A percentile compares a stretch with the other conserved stretches of the same genome.
phyloP scores from a whole-genome alignment of 2,888 invertebrate genomes.

The Spisula solida region DNA sequence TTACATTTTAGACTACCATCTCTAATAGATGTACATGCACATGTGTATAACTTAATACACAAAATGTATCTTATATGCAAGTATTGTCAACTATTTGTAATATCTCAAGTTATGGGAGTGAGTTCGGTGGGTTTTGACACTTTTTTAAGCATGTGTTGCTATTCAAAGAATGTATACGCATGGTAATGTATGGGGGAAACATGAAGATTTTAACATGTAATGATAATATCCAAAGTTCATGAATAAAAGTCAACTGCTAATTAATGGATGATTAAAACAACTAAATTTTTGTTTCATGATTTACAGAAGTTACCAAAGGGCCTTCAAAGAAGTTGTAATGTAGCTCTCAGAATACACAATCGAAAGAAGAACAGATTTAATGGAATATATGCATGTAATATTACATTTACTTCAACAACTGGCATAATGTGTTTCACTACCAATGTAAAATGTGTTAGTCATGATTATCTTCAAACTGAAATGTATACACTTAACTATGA shows the following conservation, averaged over 20 bases:
- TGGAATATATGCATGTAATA: constrained; percentile 60
- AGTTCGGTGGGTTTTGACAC: too few species aligned
- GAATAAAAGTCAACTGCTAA: too few species aligned
- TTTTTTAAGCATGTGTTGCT: too few species aligned
- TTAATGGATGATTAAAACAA: too few species aligned
- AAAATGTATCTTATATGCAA: too few species aligned
- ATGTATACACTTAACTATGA: neutral
- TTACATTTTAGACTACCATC: neutral
- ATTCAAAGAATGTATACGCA: too few species aligned
- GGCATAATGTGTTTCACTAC: neutral
- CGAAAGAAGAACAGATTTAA: constrained; percentile 55
- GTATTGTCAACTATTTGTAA: too few species aligned
- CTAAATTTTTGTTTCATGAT: neutral
- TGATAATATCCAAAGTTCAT: too few species aligned
- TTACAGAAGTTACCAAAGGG: constrained; percentile 51
- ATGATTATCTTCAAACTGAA: neutral
- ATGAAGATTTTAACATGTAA: too few species aligned
- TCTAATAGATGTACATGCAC: neutral
- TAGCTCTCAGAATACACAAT: constrained; percentile 41
- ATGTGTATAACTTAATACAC: too few species aligned
- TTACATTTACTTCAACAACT: neutral
- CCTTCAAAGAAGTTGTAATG: constrained; percentile 29
- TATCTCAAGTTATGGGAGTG: too few species aligned
- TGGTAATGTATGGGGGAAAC: too few species aligned
- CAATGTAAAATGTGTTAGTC: neutral